Evolutionary conservation across 2,888 invertebrate species (phyloP).

Genomic region (Meloe dianella): DNA sequence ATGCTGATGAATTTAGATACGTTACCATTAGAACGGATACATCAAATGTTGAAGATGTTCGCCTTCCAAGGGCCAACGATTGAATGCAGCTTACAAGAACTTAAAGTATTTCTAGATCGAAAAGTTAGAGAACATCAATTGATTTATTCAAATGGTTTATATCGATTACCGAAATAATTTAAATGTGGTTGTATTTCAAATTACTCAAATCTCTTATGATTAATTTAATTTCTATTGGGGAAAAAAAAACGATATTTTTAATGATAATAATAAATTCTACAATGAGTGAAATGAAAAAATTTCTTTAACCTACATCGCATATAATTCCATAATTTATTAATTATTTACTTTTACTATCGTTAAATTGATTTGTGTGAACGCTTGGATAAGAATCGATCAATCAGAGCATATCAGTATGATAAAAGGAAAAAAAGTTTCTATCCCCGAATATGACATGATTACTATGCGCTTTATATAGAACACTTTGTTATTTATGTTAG

Average conservation of each 20-base stretch:
- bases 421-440: slow-evolving; percentile 6
- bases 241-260: neutral
- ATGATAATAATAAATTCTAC: neutral
- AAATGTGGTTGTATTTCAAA: no score
- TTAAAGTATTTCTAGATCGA: slow-evolving; percentile 87
- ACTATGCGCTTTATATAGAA: slow-evolving; percentile 15
- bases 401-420: slow-evolving; percentile 23
- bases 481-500: neutral
- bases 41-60: slow-evolving; percentile 96
- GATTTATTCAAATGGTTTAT: slow-evolving; percentile 83
- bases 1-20: slow-evolving; percentile 96
- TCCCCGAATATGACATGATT: slow-evolving; percentile 22
- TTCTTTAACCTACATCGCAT: slow-evolving; percentile 18
- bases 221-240: neutral
- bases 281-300: slow-evolving; percentile 2
- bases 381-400: slow-evolving; percentile 6
- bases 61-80: slow-evolving; percentile 89
- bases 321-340: slow-evolving; percentile 11
- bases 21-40: slow-evolving; percentile 88
- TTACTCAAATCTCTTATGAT: neutral
- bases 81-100: slow-evolving; percentile 87
- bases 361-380: slow-evolving; percentile 17
- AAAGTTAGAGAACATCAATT: slow-evolving; percentile 92
- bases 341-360: slow-evolving; percentile 24
- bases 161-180: slow-evolving; percentile 78